phyloP scores from a whole-genome alignment of 2,888 invertebrate genomes.

The Hemaris fuciformis region DNA sequence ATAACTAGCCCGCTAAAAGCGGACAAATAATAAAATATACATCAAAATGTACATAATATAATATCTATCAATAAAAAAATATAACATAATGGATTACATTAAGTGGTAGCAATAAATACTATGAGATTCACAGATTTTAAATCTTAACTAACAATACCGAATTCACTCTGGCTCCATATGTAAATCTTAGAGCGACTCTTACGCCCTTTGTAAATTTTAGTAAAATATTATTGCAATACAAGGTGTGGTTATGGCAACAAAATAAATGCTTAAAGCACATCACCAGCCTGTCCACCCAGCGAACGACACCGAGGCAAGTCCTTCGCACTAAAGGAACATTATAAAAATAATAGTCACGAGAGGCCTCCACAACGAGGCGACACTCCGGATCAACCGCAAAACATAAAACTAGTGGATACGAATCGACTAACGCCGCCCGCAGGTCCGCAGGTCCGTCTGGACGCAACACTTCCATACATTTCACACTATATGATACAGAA shows the following conservation, averaged over 20 bases:
- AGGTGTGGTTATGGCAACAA: conserved; percentile 82
- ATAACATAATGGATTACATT: conserved; percentile 78
- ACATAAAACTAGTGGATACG: conserved; percentile 80
- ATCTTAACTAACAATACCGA: conserved; percentile 81
- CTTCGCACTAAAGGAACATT: conserved; percentile 79
- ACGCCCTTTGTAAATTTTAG: conserved; percentile 78
- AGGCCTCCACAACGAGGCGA: conserved; percentile 65
- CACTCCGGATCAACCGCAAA: conserved; percentile 65
- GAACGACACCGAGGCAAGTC: conserved; percentile 72
- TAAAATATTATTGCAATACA: conserved; percentile 81
- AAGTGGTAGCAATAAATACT: conserved; percentile 81
- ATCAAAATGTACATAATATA: conserved; percentile 82
- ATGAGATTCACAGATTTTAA: conserved; percentile 82
- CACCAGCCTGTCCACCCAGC: conserved; percentile 76
- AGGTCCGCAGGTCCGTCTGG: conserved; percentile 69
- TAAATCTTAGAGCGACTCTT: conserved; percentile 75
- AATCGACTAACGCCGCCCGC: conserved; percentile 72
- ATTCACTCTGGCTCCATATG: conserved; percentile 67
- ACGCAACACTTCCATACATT: conserved; percentile 74
- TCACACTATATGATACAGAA: conserved; percentile 81
- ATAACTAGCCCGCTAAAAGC: conserved; percentile 70
- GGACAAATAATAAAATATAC: conserved; percentile 80
- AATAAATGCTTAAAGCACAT: conserved; percentile 83
- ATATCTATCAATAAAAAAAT: conserved; percentile 76
- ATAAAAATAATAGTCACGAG: conserved; percentile 66